These are phyloP conservation scores for Melozone crissalis DNA, from an alignment of 2,113 vertebrate genomes.

Conservation along the genomic window DNA sequence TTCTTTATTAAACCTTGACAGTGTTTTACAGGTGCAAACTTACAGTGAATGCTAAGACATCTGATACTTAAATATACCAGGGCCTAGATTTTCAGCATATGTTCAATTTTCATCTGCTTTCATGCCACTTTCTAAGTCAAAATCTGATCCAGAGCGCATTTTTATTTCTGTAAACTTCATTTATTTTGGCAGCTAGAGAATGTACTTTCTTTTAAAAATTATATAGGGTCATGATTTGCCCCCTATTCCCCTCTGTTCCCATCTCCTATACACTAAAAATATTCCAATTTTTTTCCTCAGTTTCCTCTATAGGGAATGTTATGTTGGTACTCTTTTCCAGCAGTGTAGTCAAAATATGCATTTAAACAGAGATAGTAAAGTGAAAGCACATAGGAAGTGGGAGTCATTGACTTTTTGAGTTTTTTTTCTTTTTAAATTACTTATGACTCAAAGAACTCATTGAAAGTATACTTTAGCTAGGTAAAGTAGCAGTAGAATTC, in stretches of 20 bases:
- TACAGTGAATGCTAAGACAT: background rate
- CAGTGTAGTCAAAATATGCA: background rate
- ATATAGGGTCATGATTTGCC: background rate
- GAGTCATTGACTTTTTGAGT: background rate
- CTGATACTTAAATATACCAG: background rate
- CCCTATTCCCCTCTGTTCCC: background rate
- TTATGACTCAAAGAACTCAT: background rate
- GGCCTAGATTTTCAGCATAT: background rate
- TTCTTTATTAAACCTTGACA: background rate
- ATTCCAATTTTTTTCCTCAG: background rate
- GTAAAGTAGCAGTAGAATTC: background rate
- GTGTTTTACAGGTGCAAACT: background rate
- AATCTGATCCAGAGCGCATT: background rate
- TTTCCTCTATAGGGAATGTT: background rate
- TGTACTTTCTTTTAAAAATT: background rate
- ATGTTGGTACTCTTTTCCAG: background rate
- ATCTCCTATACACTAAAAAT: background rate
- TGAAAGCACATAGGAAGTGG: background rate
- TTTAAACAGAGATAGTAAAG: conserved; percentile 32
- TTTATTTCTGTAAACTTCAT: conserved; percentile 2
- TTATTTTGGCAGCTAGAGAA: background rate
- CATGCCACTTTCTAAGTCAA: background rate
- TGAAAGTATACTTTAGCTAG: background rate
- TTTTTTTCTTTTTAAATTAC: conserved; percentile 10
- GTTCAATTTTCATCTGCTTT: background rate